A percentile compares a stretch with the other conserved stretches of the same genome.
Conservation (phyloP, 2,113 vertebrate species). For the Hypanus sabinus region DNA sequence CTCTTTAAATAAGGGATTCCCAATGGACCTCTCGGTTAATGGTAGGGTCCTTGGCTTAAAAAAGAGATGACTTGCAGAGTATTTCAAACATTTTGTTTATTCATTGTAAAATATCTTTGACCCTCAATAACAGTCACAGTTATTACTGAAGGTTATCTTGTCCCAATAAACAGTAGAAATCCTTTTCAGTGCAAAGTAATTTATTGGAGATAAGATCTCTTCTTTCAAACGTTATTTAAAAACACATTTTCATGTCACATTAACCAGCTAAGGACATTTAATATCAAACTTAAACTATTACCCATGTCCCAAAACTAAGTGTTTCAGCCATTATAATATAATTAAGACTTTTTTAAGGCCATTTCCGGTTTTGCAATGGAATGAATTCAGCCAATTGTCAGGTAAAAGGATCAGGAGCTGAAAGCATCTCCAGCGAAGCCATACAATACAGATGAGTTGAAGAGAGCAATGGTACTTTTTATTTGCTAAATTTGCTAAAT, state of each 20-base stretch:
- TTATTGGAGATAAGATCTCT: neutral
- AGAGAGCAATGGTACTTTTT: neutral
- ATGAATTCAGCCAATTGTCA: neutral
- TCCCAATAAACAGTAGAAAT: neutral
- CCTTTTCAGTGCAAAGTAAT: neutral
- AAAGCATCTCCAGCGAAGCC: neutral
- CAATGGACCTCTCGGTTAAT: too few species aligned
- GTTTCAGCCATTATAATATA: neutral
- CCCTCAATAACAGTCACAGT: neutral
- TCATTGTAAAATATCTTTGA: neutral
- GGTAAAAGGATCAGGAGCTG: neutral
- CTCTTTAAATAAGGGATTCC: too few species aligned
- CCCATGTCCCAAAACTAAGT: neutral
- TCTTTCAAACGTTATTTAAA: neutral
- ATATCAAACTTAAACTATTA: neutral
- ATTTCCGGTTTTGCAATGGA: neutral
- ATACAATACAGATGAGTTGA: neutral
- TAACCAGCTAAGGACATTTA: neutral
- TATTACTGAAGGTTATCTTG: slow-evolving; percentile 25
- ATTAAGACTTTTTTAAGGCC: neutral
- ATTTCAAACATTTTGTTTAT: neutral
- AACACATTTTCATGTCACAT: neutral
- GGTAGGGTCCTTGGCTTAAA: too few species aligned
- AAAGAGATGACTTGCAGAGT: neutral
- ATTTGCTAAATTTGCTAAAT: neutral